Evolutionary conservation across 2,888 invertebrate species (phyloP).

Genomic region (Anticlea derivata): DNA sequence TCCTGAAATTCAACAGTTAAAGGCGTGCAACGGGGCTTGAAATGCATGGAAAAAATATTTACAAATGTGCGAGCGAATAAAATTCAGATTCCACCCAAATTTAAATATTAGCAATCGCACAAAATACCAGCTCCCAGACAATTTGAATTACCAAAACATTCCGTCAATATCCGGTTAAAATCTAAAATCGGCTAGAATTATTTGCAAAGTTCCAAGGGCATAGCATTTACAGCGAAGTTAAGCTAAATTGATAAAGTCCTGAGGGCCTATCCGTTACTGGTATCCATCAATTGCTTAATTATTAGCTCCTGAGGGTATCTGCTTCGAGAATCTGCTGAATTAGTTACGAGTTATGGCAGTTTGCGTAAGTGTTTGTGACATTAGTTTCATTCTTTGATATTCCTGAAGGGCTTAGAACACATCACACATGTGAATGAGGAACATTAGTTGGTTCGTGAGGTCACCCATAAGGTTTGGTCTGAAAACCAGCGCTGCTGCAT

Average conservation of each 20-base stretch:
- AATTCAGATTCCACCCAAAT: no score
- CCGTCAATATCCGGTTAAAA: conserved; percentile 17
- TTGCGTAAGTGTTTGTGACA: background rate
- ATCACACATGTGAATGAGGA: no score
- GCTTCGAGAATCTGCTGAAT: conserved; percentile 11
- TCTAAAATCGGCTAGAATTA: conserved; percentile 14
- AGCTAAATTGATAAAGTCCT: conserved; percentile 25
- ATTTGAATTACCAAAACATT: conserved; percentile 8
- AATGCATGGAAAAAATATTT: no score
- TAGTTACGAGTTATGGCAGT: conserved; percentile 7
- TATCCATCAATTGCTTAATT: conserved; percentile 29
- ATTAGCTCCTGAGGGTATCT: conserved; percentile 11
- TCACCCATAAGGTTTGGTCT: no score
- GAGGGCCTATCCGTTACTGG: conserved; percentile 24
- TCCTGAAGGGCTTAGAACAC: no score
- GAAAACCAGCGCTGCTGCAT: no score
- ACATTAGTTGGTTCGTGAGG: no score
- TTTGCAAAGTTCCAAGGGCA: conserved; percentile 17
- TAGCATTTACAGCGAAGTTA: conserved; percentile 18
- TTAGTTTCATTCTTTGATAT: background rate
- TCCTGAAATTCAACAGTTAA: no score
- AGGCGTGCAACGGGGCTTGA: no score
- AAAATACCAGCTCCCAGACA: background rate
- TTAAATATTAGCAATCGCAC: no score
- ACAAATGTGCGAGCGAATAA: no score